phyloP scores from a whole-genome alignment of 2,888 invertebrate genomes.

The Heliconius sara region DNA sequence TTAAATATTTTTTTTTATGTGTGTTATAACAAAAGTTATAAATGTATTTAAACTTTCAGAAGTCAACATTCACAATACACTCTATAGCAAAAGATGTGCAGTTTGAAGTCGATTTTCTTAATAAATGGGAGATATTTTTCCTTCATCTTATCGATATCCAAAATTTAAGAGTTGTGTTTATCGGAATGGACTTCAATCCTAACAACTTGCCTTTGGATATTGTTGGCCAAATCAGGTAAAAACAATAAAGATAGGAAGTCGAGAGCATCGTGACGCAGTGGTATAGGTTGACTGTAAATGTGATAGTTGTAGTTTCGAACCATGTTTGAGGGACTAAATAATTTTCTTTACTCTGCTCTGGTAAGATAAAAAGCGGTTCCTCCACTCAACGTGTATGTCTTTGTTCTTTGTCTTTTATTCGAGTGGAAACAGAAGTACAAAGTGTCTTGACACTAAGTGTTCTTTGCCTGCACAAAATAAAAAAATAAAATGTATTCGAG shows the following conservation, averaged over 20 bases:
- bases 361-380: neutral
- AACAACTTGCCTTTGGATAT: constrained; percentile 83
- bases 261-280: no score
- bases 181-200: constrained; percentile 87
- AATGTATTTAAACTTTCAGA: constrained; percentile 55
- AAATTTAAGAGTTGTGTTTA: constrained; percentile 84
- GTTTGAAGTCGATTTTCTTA: constrained; percentile 87
- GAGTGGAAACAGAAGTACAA: neutral
- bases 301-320: no score
- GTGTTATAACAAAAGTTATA: neutral
- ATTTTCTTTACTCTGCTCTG: no score
- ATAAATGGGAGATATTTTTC: constrained; percentile 89
- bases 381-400: neutral
- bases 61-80: constrained; percentile 74
- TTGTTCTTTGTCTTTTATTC: no score
- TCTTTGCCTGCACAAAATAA: neutral
- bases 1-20: no score
- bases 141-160: constrained; percentile 85
- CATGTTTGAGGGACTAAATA: no score
- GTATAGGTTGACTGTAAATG: no score
- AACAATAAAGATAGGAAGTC: no score
- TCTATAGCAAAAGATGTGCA: constrained; percentile 88
- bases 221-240: constrained; percentile 82
- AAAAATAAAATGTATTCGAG: neutral
- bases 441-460: neutral